Conservation (phyloP, 2,888 invertebrate species). For the Ichneumon xanthorius region DNA sequence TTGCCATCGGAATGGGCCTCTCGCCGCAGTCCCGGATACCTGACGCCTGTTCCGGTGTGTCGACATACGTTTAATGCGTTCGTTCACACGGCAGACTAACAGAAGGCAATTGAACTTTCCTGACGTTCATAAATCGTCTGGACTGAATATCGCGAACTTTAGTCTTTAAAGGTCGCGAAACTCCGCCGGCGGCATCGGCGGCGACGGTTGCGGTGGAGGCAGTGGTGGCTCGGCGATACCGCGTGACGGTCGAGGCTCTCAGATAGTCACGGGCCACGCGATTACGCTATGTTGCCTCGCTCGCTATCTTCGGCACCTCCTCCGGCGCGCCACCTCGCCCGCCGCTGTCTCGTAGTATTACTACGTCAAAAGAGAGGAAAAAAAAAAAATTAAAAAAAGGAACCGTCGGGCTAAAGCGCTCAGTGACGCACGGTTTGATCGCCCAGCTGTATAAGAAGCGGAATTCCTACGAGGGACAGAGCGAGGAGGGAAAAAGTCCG, state of each 20-base stretch:
- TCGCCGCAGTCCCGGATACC: background rate
- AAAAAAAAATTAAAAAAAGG: constrained; percentile 16
- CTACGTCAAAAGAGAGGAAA: constrained; percentile 33
- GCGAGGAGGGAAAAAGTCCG: constrained; percentile 55
- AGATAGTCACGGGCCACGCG: constrained; percentile 61
- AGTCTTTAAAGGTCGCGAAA: constrained; percentile 83
- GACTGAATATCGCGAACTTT: constrained; percentile 83
- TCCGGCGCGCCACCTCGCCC: constrained; percentile 3
- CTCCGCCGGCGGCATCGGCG: constrained; percentile 70
- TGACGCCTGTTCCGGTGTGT: constrained; percentile 42
- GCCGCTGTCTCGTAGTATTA: constrained; percentile 44
- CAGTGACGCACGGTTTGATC: constrained; percentile 57
- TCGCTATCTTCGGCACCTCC: constrained; percentile 40
- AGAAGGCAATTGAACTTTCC: constrained; percentile 80
- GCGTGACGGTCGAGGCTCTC: constrained; percentile 32
- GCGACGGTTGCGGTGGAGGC: constrained; percentile 17
- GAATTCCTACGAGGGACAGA: constrained; percentile 48
- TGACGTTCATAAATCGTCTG: constrained; percentile 79
- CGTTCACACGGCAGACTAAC: constrained; percentile 49
- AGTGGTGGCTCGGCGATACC: constrained; percentile 41
- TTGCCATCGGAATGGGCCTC: background rate
- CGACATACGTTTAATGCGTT: constrained; percentile 51
- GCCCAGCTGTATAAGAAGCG: constrained; percentile 30
- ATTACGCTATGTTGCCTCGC: constrained; percentile 29
- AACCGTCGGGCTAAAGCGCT: constrained; percentile 44